These are phyloP conservation scores for Bergia sp. DNA, from an alignment of 92 coral and sea anemone genomes.

Conservation along the genomic window DNA sequence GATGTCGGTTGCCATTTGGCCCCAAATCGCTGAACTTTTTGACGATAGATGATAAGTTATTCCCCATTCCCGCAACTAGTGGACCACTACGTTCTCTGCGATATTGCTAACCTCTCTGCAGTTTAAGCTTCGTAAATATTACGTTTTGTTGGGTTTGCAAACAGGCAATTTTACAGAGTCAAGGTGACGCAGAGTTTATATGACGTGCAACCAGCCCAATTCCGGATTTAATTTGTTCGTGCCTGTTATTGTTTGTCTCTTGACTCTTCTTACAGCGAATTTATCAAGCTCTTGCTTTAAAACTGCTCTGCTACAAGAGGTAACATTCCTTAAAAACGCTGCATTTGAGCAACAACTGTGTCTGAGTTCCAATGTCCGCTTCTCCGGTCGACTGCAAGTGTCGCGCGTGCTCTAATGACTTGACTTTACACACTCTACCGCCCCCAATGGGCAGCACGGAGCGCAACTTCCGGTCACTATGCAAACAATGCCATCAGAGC, in stretches of 20 bases:
- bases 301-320: not conserved
- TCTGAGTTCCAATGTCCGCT: not conserved
- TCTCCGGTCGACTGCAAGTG: not conserved
- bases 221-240: not conserved
- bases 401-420: conserved; percentile 29
- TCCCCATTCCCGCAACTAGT: conserved; percentile 25
- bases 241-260: not conserved
- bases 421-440: conserved; percentile 36
- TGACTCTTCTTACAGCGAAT: not conserved
- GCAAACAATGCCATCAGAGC: conserved; percentile 22
- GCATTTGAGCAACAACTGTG: not conserved
- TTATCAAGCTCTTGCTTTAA: not conserved
- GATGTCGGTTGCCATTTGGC: conserved; percentile 40
- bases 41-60: conserved; percentile 25
- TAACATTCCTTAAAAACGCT: not conserved
- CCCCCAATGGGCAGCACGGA: conserved; percentile 31
- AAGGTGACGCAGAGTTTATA: no score
- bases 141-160: not conserved
- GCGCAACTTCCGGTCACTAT: conserved; percentile 31
- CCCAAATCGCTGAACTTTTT: conserved; percentile 39
- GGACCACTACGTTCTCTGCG: not conserved
- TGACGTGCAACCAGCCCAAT: not conserved
- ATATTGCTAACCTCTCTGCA: not conserved
- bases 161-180: not conserved
- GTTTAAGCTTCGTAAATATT: not conserved